Evolutionary conservation across 2,113 vertebrate genomes (phyloP), one percentile per base, ranked within the genome.

Genomic region (Rallus limicola): DNA sequence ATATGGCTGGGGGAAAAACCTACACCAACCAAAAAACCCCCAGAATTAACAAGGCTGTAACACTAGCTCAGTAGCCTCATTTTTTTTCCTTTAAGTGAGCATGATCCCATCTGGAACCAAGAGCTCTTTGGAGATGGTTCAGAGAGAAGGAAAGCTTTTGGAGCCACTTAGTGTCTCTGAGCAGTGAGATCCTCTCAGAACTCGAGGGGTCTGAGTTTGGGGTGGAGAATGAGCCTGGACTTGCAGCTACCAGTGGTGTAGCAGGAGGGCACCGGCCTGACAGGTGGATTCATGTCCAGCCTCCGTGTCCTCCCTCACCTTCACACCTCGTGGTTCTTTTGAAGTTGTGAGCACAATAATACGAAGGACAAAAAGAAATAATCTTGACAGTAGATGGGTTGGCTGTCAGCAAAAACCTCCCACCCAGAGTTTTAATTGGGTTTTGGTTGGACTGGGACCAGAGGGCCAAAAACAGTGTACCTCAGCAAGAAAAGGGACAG

Each of bases 351-450:
- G 68, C 56, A 42, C 64, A 90, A 34, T 23, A 88, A 58, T 70
- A 70, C 2, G 64, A 83, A 86, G 28, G 46, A 46, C 24, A 16
- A 5, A 63, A 44, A 83, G 29, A 56, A 85, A 74, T 48, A 20
- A 2, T 23, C 60, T 7, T 88, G 75, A 52, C 23, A 42, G 68
- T 70, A 38, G 42, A 48, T 70, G 64, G 34, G 64, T 88, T 91
- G 74, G 46, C 52, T 83, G 11, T 81, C 56, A 52, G 71, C 86
- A 71, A 67, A 81, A 28, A 81, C 52, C 18, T 95, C 56, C 75
- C 56, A 63, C 68, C n/a, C 83, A 68, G 76, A 90, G 70, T 92
- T 77, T 90, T 96, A 92, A 94, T 72, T 90, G 36, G 20, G 34
- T 76, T 84, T 84, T 0, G 0, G 36, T 59, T 74, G 63, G 68